Base-by-base conservation (phyloP, 2,888 invertebrate species). In the Alloscopus bannaensis region DNA sequence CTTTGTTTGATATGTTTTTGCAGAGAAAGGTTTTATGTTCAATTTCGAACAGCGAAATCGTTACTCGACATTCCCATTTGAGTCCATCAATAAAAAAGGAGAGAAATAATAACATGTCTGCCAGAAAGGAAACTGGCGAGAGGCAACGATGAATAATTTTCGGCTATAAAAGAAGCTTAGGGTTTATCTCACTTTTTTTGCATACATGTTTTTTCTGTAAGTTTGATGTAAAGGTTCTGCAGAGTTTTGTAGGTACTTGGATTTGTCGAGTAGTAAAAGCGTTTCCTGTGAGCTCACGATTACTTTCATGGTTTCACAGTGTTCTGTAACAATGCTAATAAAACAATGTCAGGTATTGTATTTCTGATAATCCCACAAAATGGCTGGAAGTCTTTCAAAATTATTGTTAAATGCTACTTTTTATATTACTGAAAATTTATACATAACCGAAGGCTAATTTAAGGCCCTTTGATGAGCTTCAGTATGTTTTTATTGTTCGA, bases 91-190 rank as follows among this genome's bases (percentile, higher is more conserved):
- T 77, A 55, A 65, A 66, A 59, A n/a, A n/a, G n/a, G n/a, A n/a
- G n/a, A 42, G 42, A 42, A 29, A 59, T 60, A 52, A 64, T 64
- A 52, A 68, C 36, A 22, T 52, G 68, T 68, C 31, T 68, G 64
- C 45, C 11, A 60, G 60, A 59, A 59, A 59, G 59, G 59, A 73
- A 81, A 72, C 68, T 60, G 62, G 66, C 70, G 76, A 66, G 65
- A 78, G 66, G 65, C 28, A 59, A 62, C 78, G 78, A 83, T 81
- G 80, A 82, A 84, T 84, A 82, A 83, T 83, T 78, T 78, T 55
- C 45, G 76, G 81, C 60, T 80, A 66, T 83, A 83, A 84, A 84
- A 62, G 80, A 45, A 45, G 36, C 81, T 84, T 82, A 84, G n/a
- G 6, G 8, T 47, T 13, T 47, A 18, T 8, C 8, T 36, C 36